Percentiles rank a stretch among this genome's conserved stretches.
These are phyloP conservation scores for Bombus confusus DNA, from an alignment of 1,140 invertebrate genomes.

Conservation along the genomic window DNA sequence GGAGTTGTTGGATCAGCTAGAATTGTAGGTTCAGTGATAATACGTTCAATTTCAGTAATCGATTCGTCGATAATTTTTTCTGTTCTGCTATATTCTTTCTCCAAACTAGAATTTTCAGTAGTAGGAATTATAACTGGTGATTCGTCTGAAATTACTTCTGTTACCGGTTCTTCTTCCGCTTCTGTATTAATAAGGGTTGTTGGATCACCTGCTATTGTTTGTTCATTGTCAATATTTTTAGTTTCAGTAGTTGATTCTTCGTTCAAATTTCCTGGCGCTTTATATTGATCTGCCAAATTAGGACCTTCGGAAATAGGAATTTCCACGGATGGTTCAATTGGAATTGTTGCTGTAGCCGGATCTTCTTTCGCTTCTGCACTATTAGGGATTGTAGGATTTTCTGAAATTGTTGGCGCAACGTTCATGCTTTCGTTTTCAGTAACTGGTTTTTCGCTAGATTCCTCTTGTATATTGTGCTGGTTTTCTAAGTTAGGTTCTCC, in stretches of 20 bases:
- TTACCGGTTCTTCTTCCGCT: neutral
- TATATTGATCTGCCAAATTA: neutral
- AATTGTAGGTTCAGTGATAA: neutral
- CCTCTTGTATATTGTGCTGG: neutral
- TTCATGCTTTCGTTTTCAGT: too few species aligned
- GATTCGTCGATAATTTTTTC: too few species aligned
- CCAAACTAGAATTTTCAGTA: neutral
- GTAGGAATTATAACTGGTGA: accelerated
- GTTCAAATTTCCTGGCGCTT: neutral
- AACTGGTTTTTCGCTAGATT: neutral
- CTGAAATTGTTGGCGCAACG: neutral
- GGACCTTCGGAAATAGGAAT: neutral
- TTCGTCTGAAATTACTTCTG: neutral
- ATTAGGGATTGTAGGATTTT: neutral
- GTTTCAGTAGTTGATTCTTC: neutral
- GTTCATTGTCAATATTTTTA: neutral
- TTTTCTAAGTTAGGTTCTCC: neutral
- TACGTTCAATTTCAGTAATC: too few species aligned
- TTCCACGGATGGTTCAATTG: neutral
- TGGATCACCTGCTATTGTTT: neutral
- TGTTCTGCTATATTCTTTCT: too few species aligned
- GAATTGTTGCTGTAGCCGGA: neutral
- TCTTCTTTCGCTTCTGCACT: neutral
- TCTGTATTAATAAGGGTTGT: neutral
- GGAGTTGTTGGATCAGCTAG: accelerated